Conservation (phyloP, 1,140 invertebrate species). For the Pissodes strobi region DNA sequence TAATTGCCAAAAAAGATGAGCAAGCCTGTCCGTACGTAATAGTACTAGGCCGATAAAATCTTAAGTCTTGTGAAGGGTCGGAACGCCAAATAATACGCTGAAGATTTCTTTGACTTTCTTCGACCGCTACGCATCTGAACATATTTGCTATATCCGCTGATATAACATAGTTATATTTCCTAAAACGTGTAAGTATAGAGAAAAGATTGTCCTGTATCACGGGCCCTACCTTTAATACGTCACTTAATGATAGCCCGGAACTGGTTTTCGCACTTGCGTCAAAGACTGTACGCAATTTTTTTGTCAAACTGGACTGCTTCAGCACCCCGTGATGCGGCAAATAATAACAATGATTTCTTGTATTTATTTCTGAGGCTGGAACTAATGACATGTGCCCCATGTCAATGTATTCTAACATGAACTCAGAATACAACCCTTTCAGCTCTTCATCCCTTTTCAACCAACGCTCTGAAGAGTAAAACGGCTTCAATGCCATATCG, state of each 20-base stretch:
- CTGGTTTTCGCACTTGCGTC: slow-evolving; percentile 46
- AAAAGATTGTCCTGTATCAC: slow-evolving; percentile 45
- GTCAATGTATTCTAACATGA: not conserved
- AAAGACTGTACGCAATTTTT: slow-evolving; percentile 52
- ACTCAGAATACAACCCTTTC: not conserved
- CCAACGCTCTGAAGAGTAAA: not conserved
- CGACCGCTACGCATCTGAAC: slow-evolving; percentile 52
- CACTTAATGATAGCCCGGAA: slow-evolving; percentile 46
- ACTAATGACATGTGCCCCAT: not conserved
- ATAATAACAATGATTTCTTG: too few species aligned
- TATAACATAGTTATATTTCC: slow-evolving; percentile 51
- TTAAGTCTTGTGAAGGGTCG: slow-evolving; percentile 24
- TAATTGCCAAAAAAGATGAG: slow-evolving; percentile 50
- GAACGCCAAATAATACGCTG: slow-evolving; percentile 42
- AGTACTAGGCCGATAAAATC: slow-evolving; percentile 44
- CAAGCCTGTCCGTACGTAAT: slow-evolving; percentile 48
- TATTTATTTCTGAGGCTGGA: not conserved
- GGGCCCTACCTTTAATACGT: slow-evolving; percentile 43
- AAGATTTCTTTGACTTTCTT: slow-evolving; percentile 44
- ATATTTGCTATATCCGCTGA: slow-evolving; percentile 56
- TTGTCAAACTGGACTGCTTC: slow-evolving; percentile 39
- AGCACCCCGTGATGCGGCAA: slow-evolving; percentile 54
- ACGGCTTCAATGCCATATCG: not conserved
- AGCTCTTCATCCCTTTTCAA: not conserved
- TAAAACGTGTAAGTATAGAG: slow-evolving; percentile 55